Percentiles rank a stretch among this genome's conserved stretches.
These are phyloP conservation scores for Probaryconus sp. DNA, from an alignment of 1,140 invertebrate species.

Conservation along the genomic window DNA sequence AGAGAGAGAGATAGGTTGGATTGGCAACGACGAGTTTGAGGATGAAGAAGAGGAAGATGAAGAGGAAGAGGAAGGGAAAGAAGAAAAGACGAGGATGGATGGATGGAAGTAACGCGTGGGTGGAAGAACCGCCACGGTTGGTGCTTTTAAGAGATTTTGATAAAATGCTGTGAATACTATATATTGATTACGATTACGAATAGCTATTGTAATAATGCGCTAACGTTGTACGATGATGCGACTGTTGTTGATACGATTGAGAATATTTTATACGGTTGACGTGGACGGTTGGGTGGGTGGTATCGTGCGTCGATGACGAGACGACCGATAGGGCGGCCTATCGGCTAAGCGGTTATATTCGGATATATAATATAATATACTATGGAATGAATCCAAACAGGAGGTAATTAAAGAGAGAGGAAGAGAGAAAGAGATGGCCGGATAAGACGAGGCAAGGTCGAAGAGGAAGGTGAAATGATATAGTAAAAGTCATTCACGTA, in stretches of 20 bases:
- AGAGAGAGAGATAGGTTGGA: constrained; percentile 44
- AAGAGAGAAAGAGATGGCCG: constrained; percentile 21
- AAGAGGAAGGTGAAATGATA: constrained; percentile 7
- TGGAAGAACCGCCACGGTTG: constrained; percentile 71
- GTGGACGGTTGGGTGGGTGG: constrained; percentile 53
- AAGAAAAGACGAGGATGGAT: too few species aligned
- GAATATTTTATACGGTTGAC: constrained; percentile 78
- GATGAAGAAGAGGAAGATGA: constrained; percentile 36
- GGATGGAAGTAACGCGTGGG: constrained; percentile 55
- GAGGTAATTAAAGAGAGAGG: constrained; percentile 14
- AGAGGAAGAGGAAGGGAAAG: constrained; percentile 33
- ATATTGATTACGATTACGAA: constrained; percentile 77
- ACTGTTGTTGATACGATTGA: constrained; percentile 78
- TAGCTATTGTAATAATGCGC: constrained; percentile 77
- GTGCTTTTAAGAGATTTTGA: constrained; percentile 78
- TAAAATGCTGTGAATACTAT: constrained; percentile 78
- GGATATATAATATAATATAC: constrained; percentile 34
- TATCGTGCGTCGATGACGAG: constrained; percentile 42
- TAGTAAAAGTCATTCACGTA: constrained; percentile 12
- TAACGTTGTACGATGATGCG: constrained; percentile 76
- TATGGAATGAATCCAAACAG: constrained; percentile 7
- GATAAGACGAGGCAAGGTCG: background rate
- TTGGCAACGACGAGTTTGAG: too few species aligned
- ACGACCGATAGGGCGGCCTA: constrained; percentile 34
- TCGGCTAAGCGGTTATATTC: constrained; percentile 30